Percentiles rank a stretch among this genome's conserved stretches.
phyloP scores from a whole-genome alignment of 2,797 vertebrate genomes.

The Mionectes olivaceus region DNA sequence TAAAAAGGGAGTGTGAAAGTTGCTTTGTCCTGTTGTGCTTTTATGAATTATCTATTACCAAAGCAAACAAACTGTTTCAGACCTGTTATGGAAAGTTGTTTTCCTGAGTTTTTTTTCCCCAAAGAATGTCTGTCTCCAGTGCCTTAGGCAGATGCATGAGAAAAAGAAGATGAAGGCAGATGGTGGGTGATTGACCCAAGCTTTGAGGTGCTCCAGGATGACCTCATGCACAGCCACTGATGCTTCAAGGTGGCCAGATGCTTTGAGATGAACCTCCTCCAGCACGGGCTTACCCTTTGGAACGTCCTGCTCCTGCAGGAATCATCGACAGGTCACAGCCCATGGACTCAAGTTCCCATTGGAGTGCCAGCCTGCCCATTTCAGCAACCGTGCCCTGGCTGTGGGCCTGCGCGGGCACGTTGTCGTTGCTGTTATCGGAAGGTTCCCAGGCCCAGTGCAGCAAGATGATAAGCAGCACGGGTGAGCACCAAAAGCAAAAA shows the following conservation, averaged over 20 bases:
- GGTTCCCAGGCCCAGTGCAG: not conserved
- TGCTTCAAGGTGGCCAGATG: not conserved
- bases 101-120: not conserved
- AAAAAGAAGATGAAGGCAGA: not conserved
- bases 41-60: not conserved
- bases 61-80: not conserved
- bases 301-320: not conserved
- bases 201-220: not conserved
- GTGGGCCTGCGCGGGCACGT: rapidly evolving
- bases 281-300: not conserved
- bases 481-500: not conserved
- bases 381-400: not conserved
- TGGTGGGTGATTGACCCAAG: rapidly evolving
- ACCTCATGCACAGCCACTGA: too few relatives aligned
- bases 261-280: not conserved
- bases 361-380: not conserved
- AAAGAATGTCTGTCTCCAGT: not conserved
- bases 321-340: not conserved
- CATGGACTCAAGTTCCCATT: not conserved
- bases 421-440: not conserved
- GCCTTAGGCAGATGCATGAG: not conserved
- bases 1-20: not conserved
- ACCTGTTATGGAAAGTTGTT: not conserved
- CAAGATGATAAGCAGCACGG: not conserved
- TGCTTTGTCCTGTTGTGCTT: not conserved